Evolutionary conservation across 1,140 invertebrate species (phyloP), one percentile per base, ranked within the genome.

Genomic region (Galleria mellonella): DNA sequence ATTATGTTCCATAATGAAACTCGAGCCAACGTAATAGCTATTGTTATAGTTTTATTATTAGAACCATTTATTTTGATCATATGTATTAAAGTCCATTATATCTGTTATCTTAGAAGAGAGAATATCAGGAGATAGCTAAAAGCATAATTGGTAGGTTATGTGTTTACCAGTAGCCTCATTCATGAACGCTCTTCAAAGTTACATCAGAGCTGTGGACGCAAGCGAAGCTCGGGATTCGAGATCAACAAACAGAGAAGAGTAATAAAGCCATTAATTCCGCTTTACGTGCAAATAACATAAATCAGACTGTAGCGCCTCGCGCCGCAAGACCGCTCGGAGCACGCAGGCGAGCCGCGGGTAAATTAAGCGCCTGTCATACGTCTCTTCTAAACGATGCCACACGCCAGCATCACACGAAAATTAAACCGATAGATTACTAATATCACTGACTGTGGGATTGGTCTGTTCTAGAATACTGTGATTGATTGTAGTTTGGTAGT

Each of bases 231-330:
- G 46, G 51, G 55, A 52, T 62, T 45, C 52, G 62, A 59, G 58
- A 78, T 73, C 65, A 70, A 54, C 64, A 76, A 72, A 81, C 70
- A 76, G 67, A 66, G 68, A 71, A 78, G 66, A 73, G 69, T 83
- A 76, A 77, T 83, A 81, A 77, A 78, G 73, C 69, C 75, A 82
- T 82, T 84, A 84, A 84, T 79, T 79, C 73, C 64, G 69, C 70
- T 81, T 76, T 72, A 75, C 63, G 75, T 72, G 71, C 76, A 81
- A 84, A 81, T 74, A 78, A 76, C 70, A 81, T 82, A 82, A 84
- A 84, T 84, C 75, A 84, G 70, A 61, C 53, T 75, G 66, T 74
- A 74, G 62, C 71, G 64, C 54, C 47, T 60, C 57, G 62, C 52
- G 57, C 62, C 67, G 47, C 66, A 64, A 72, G 65, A 65, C 51